Conservation (phyloP, 2,888 invertebrate species). For the Marronus borbonicus region DNA sequence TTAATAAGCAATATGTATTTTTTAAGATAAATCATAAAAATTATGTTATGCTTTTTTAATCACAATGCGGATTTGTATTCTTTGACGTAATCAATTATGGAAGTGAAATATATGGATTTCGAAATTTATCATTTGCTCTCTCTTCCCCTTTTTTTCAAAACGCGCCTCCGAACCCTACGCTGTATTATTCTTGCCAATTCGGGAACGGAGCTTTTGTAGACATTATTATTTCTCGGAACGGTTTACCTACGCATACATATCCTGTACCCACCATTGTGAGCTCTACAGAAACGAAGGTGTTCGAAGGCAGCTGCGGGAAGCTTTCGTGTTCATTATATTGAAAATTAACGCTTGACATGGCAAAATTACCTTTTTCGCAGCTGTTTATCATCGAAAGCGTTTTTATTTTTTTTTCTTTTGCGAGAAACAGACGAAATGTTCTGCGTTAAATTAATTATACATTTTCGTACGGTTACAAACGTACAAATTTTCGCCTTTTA, state of each 20-base stretch:
- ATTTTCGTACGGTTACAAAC: neutral
- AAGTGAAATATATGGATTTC: too few relatives aligned
- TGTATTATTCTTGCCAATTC: neutral
- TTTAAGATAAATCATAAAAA: too few relatives aligned
- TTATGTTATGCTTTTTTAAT: too few relatives aligned
- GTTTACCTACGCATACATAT: neutral
- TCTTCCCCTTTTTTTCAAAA: neutral
- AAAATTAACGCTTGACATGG: constrained; percentile 46
- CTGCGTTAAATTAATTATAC: constrained; percentile 10
- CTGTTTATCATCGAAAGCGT: constrained; percentile 32
- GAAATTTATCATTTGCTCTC: neutral
- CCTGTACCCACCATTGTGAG: neutral
- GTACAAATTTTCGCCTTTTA: neutral
- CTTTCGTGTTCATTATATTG: constrained; percentile 43
- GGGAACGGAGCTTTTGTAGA: neutral
- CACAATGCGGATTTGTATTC: too few relatives aligned
- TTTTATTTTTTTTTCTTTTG: constrained; percentile 17
- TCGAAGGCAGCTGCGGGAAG: constrained; percentile 34
- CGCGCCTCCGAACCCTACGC: neutral
- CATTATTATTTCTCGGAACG: constrained; percentile 34
- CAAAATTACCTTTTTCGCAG: constrained; percentile 41
- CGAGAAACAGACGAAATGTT: neutral
- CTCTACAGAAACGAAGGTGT: constrained; percentile 14
- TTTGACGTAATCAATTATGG: too few relatives aligned
- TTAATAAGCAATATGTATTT: too few relatives aligned